phyloP scores from a whole-genome alignment of 2,113 vertebrate species.

The Scolopax mira region DNA sequence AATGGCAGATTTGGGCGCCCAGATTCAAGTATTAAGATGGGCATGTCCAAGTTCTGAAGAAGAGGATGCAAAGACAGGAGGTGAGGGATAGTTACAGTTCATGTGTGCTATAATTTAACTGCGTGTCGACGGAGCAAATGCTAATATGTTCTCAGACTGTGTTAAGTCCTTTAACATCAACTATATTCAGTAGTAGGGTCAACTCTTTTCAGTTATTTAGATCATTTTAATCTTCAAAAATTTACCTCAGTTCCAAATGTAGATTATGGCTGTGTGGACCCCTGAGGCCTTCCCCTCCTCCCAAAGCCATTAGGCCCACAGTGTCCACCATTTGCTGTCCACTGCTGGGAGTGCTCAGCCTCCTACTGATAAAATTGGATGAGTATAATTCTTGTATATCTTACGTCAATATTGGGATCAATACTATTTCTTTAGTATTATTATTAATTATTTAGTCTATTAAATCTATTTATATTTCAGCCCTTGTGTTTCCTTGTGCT shows the following conservation, averaged over 20 bases:
- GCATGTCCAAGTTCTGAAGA: not conserved
- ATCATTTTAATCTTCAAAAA: not conserved
- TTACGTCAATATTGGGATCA: no score
- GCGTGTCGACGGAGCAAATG: not conserved
- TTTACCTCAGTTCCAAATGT: not conserved
- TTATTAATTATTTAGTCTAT: no score
- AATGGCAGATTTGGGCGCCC: not conserved
- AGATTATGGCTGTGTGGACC: not conserved
- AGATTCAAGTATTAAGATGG: not conserved
- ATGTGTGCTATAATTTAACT: not conserved
- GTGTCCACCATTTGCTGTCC: no score
- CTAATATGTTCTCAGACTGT: not conserved
- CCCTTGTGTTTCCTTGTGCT: no score
- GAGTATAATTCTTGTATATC: no score
- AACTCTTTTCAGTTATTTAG: not conserved
- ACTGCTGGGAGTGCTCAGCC: no score
- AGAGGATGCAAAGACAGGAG: not conserved
- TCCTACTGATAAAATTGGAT: no score
- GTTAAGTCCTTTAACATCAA: not conserved
- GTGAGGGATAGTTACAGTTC: not conserved
- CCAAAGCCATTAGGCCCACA: no score
- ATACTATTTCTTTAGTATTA: no score
- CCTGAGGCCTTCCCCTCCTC: no score
- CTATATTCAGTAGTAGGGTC: not conserved
- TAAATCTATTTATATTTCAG: no score